Base-by-base conservation (phyloP, 2,888 invertebrate genomes). In the Idaea aversata region DNA sequence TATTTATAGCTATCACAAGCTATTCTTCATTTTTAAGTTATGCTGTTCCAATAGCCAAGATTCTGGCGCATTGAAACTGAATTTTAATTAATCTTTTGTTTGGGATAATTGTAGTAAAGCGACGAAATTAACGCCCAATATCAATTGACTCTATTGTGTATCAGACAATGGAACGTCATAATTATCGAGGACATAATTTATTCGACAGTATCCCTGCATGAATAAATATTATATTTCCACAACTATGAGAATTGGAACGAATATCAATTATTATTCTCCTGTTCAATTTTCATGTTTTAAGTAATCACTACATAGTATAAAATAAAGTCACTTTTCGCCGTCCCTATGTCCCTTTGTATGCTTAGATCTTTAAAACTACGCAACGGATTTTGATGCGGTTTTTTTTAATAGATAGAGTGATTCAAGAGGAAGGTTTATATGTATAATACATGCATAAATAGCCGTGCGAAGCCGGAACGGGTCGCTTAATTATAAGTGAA, bases 181-280 rank as follows among this genome's bases (percentile, higher is more conserved):
- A 59, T 59, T 59, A 77, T 72, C 74, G 77, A 70, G 72, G 71
- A 71, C 71, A 78, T 81, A 75, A 83, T 81, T 80, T 79, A 81
- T 81, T 71, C 72, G 72, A 25, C 25, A 25, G 25, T 25, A 25
- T 72, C 73, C 75, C 73, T 72, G 62, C 75, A 75, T 80, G 75
- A 77, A 77, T 77, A 72, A 47, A 13, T 47, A 47, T 47, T 47
- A 7, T 47, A 47, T 47, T 0, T 13, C 47, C 47, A 13, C 10
- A 13, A 47, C 13, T 47, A 47, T 47, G 10, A 10, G 47, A 47
- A 47, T 47, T 13, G 47, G 15, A 16, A 58, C 58, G 15, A 58
- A 58, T 15, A 16, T 58, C 15, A 15, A 58, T 58, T 58, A 58
- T 15, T 58, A 58, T 47, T 47, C 47, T 58, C 1, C 58, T 6